Conservation (phyloP, 2,797 vertebrate genomes). For the Acrossocheilus fasciatus region DNA sequence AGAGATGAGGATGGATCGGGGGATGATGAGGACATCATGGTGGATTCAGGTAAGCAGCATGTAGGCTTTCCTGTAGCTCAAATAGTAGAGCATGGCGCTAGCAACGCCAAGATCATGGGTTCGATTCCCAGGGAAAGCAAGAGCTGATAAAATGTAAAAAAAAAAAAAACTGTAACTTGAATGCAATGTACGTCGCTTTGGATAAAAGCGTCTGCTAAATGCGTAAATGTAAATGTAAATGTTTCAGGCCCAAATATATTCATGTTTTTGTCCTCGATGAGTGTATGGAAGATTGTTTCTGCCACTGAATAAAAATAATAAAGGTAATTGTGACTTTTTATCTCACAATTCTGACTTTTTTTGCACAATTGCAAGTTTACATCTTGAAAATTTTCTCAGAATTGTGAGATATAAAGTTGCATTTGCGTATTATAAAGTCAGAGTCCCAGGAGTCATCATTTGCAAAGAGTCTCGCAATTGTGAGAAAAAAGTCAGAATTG, state of each 20-base stretch:
- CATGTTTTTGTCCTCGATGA: neutral
- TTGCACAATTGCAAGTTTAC: neutral
- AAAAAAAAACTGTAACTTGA: too few species aligned
- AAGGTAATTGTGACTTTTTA: neutral
- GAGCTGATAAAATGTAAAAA: too few species aligned
- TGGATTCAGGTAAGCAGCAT: constrained; percentile 93
- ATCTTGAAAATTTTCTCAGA: neutral
- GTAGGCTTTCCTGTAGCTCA: too few species aligned
- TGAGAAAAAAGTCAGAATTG: neutral
- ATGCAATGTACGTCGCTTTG: too few species aligned
- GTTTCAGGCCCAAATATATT: neutral
- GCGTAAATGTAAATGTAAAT: too few species aligned
- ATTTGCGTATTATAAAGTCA: neutral
- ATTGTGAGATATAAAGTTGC: neutral
- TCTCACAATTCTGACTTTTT: too few species aligned
- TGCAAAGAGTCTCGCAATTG: neutral
- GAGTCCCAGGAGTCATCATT: neutral
- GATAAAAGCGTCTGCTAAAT: too few species aligned
- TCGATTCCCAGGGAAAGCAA: too few species aligned
- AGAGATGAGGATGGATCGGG: constrained; percentile 93
- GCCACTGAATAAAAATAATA: neutral
- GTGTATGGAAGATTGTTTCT: neutral
- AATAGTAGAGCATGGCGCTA: too few species aligned
- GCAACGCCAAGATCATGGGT: too few species aligned
- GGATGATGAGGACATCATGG: constrained; percentile 98